phyloP scores from a whole-genome alignment of 2,797 vertebrate species.

The Lagocephalus sceleratus region DNA sequence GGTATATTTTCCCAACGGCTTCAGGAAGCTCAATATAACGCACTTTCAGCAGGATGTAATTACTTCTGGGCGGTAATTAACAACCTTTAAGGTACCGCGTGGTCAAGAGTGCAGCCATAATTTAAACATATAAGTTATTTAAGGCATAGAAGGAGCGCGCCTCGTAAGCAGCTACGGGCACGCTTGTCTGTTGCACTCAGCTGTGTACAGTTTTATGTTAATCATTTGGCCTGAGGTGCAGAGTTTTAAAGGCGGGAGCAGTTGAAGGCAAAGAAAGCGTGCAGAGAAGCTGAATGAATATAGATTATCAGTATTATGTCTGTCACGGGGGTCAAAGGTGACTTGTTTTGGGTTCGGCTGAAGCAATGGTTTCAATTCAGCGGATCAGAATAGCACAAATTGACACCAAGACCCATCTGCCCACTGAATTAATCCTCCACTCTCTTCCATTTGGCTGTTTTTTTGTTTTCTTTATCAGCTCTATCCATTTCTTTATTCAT shows the following conservation, averaged over 20 bases:
- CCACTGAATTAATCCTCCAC: slow-evolving; percentile 77
- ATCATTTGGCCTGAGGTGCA: slow-evolving; percentile 59
- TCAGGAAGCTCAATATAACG: slow-evolving; percentile 29
- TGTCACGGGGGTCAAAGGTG: slow-evolving; percentile 73
- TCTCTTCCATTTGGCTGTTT: slow-evolving; percentile 72
- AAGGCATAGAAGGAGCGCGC: slow-evolving; percentile 17
- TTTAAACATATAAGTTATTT: slow-evolving; percentile 45
- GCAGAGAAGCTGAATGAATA: slow-evolving; percentile 63
- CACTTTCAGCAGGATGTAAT: slow-evolving; percentile 50
- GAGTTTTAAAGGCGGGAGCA: slow-evolving; percentile 57
- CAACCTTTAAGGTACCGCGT: slow-evolving; percentile 58
- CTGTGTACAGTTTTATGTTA: slow-evolving; percentile 49
- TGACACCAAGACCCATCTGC: slow-evolving; percentile 80
- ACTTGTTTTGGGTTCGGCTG: slow-evolving; percentile 68
- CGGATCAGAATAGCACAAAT: slow-evolving; percentile 80
- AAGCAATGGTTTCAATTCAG: slow-evolving; percentile 73
- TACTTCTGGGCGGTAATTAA: slow-evolving; percentile 58
- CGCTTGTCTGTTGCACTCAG: slow-evolving; percentile 52
- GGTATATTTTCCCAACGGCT: slow-evolving; percentile 38
- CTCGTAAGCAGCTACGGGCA: slow-evolving; percentile 16
- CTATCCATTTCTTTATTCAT: slow-evolving; percentile 80
- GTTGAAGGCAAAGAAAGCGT: slow-evolving; percentile 59
- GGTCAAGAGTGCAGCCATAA: slow-evolving; percentile 59
- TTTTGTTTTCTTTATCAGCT: slow-evolving; percentile 76
- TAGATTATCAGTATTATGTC: slow-evolving; percentile 62